A percentile compares a stretch with the other conserved stretches of the same genome.
Evolutionary conservation across 1,140 invertebrate species (phyloP).

Genomic region (Druon quercuslanigerum): DNA sequence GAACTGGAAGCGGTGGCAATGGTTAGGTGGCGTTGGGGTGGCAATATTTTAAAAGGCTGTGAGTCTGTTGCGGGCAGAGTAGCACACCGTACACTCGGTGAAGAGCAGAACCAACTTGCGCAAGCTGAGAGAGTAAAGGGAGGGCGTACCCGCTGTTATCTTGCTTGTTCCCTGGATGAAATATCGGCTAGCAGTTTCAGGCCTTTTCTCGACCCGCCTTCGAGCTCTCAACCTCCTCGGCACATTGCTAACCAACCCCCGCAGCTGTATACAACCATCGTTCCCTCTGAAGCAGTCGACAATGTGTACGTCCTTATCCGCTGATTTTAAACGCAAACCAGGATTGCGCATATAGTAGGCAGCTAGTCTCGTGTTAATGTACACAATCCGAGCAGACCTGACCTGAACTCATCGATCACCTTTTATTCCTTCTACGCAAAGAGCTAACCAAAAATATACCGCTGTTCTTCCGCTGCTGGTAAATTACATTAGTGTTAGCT

Average conservation of each 20-base stretch:
- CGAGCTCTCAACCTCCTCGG: slow-evolving; percentile 42
- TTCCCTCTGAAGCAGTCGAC: not conserved
- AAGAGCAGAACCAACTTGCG: slow-evolving; percentile 49
- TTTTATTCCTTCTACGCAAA: slow-evolving; percentile 24
- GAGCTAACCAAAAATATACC: not conserved
- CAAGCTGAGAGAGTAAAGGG: slow-evolving; percentile 52
- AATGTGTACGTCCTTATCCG: not conserved
- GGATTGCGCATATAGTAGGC: no score
- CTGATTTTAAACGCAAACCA: no score
- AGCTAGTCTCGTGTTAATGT: not conserved
- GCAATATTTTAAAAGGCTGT: slow-evolving; percentile 70
- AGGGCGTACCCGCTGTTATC: slow-evolving; percentile 70
- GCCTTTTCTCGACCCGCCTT: slow-evolving; percentile 52
- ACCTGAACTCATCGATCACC: slow-evolving; percentile 4
- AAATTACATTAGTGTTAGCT: slow-evolving; percentile 7
- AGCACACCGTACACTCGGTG: slow-evolving; percentile 37
- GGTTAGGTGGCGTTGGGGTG: slow-evolving; percentile 55
- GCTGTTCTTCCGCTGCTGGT: slow-evolving; percentile 6
- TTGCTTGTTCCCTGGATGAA: slow-evolving; percentile 70
- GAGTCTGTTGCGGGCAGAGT: slow-evolving; percentile 66
- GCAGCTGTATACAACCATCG: slow-evolving; percentile 1
- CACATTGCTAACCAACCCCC: slow-evolving; percentile 51
- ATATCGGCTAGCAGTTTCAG: slow-evolving; percentile 72
- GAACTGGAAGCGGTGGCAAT: slow-evolving; percentile 31
- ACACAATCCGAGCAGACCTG: not conserved